These are phyloP conservation scores for Petaurus breviceps DNA, from an alignment of 2,113 vertebrate species.

Conservation along the genomic window DNA sequence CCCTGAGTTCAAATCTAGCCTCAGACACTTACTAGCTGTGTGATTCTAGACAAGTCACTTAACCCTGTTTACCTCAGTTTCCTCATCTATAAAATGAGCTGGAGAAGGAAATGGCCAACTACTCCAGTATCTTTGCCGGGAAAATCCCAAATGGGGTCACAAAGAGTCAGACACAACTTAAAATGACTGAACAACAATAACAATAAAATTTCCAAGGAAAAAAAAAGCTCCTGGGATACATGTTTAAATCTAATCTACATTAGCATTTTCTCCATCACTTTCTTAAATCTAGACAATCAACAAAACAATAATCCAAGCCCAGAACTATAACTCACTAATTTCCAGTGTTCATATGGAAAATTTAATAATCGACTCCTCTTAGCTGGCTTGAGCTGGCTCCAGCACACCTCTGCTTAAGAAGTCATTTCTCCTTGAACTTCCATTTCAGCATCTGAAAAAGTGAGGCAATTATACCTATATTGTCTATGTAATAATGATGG, in stretches of 20 bases:
- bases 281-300: background rate
- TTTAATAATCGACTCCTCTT: background rate
- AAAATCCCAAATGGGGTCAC: background rate
- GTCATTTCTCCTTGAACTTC: background rate
- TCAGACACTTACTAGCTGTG: background rate
- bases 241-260: background rate
- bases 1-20: background rate
- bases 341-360: background rate
- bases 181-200: background rate
- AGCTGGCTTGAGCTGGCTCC: background rate
- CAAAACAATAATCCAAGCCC: background rate
- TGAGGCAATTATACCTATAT: background rate
- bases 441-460: background rate
- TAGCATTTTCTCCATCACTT: background rate
- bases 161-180: background rate
- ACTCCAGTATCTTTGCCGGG: background rate
- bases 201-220: background rate
- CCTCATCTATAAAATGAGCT: background rate
- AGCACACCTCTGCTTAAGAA: background rate
- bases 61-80: background rate
- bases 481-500: background rate
- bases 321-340: background rate
- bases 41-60: background rate
- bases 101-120: background rate
- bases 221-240: background rate